Conservation (phyloP, 2,888 invertebrate genomes). For the Napeogenes sylphis region DNA sequence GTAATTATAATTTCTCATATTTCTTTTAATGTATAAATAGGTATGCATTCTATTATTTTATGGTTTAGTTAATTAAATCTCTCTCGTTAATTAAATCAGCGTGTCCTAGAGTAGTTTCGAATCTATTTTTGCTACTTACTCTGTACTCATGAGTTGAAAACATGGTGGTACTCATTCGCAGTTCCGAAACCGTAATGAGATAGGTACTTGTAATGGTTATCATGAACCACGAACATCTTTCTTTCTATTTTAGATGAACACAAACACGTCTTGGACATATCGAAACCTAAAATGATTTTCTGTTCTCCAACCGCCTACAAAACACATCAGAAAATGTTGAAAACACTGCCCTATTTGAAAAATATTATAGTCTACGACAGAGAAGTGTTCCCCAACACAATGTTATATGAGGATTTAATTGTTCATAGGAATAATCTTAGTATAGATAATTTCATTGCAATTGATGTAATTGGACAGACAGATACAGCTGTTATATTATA, state of each 20-base stretch:
- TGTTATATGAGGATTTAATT: slow-evolving; percentile 45
- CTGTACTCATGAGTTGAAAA: no score
- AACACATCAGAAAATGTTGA: slow-evolving; percentile 38
- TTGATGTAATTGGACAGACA: slow-evolving; percentile 32
- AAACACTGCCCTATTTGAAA: slow-evolving; percentile 38
- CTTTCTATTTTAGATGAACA: slow-evolving; percentile 50
- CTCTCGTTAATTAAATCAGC: no score
- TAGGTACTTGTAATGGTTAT: no score
- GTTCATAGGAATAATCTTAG: slow-evolving; percentile 27
- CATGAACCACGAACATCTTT: neutral
- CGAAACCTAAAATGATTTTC: slow-evolving; percentile 54
- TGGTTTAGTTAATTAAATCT: no score
- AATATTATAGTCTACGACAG: slow-evolving; percentile 49
- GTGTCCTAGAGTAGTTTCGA: no score
- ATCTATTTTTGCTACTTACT: no score
- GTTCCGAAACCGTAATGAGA: no score
- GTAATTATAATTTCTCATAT: no score
- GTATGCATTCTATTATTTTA: no score
- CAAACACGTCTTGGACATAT: slow-evolving; percentile 48
- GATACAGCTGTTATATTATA: slow-evolving; percentile 35
- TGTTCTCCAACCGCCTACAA: slow-evolving; percentile 49
- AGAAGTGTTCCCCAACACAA: slow-evolving; percentile 32
- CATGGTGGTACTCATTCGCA: no score
- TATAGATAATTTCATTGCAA: slow-evolving; percentile 25
- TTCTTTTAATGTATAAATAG: no score